Base-by-base conservation (phyloP, 2,888 invertebrate species). In the Brachyptera risi region DNA sequence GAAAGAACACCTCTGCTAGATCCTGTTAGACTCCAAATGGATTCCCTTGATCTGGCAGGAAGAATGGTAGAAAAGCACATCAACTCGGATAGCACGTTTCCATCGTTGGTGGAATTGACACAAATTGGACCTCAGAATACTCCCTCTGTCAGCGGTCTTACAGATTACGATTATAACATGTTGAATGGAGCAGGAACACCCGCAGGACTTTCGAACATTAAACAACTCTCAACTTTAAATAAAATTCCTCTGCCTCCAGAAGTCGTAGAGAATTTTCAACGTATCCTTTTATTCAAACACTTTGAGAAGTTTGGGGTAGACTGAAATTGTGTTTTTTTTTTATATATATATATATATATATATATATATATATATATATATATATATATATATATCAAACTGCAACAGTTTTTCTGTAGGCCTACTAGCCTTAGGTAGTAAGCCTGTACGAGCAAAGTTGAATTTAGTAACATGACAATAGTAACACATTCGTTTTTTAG, bases 181-280 rank as follows among this genome's bases (percentile, higher is more conserved):
- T 93, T 93, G 60, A 85, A 86, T 68, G 77, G 90, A 58, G 85
- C 86, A 65, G 84, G 85, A 26, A 76, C 88, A 56, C 80, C 87
- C 19, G 78, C 86, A 66, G 87, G 87, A 63, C 79, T 84, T 63
- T 80, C 83, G 65, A 85, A 84, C 69, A 80, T 93, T 67, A 87
- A 86, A 63, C 90, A 94, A 73, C 80, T 95, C 69, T 87, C 87
- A 71, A 85, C 88, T 64, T 77, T 89, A 23, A 90, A 87, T 72
- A 92, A 90, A 79, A 86, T 93, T 64, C 92, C 96, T 11, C 79
- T 97, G 59, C 97, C 97, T 23, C 86, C 90, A 7, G 96, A 96
- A 80, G 88, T 97, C 63, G 84, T 95, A 78, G 96, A 97, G 77
- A 93, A 96, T 75, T 93, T 96, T 80, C 87, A 89, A 68, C 92